Conservation (phyloP, 92 coral and sea anemone genomes). For the Scolanthus callimorphus region DNA sequence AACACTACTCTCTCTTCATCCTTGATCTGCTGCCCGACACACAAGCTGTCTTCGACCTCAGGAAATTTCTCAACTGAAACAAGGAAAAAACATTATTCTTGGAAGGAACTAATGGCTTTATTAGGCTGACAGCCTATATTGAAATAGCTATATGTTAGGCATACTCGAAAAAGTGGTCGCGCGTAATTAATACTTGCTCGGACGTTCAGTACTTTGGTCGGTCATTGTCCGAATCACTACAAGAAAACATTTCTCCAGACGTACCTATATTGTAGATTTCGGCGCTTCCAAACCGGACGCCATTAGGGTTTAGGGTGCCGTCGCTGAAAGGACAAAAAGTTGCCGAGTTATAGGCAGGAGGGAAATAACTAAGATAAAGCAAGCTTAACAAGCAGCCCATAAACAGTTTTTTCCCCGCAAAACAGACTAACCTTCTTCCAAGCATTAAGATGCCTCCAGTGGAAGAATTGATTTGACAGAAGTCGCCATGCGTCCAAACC, state of each 20-base stretch:
- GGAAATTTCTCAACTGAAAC: constrained; percentile 69
- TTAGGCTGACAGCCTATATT: background rate
- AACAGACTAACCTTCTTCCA: constrained; percentile 77
- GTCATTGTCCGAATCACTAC: too few species aligned
- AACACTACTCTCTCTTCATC: constrained; percentile 87
- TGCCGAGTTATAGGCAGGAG: too few species aligned
- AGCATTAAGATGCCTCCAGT: constrained; percentile 91
- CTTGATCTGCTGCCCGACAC: constrained; percentile 71
- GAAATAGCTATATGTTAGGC: too few species aligned
- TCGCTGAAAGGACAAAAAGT: constrained; percentile 55
- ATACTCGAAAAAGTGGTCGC: too few species aligned
- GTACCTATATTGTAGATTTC: constrained; percentile 94
- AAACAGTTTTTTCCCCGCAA: too few species aligned
- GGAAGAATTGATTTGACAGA: constrained; percentile 68
- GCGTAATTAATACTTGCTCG: too few species aligned
- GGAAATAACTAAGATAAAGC: too few species aligned
- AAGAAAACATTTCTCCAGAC: too few species aligned
- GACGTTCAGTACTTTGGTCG: too few species aligned
- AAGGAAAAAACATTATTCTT: background rate
- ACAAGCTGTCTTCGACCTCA: constrained; percentile 91
- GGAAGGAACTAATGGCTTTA: background rate
- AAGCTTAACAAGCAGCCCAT: too few species aligned
- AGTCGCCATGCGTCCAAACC: constrained; percentile 97
- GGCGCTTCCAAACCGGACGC: constrained; percentile 97
- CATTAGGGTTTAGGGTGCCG: constrained; percentile 95